Conservation (phyloP, 2,113 vertebrate species). For the Bos taurus region ARS-UCD2.0 NC_037351.1:31135501-31136000, state of each 20-base stretch:
- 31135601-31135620: neutral
- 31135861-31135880: neutral
- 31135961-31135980: neutral
- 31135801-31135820: neutral
- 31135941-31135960: neutral
- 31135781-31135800: neutral
- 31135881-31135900: neutral
- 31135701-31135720: neutral
- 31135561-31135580: neutral
- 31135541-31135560: neutral
- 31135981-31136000: neutral
- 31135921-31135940: neutral
- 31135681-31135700: neutral
- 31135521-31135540: neutral
- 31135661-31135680: neutral
- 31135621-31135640: neutral
- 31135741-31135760: neutral
- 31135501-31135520: neutral
- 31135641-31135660: neutral
- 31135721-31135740: neutral
- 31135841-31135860: neutral
- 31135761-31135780: neutral
- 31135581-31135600: neutral
- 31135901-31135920: neutral
- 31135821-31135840: neutral